These are phyloP conservation scores for Resseliella maxima DNA, from an alignment of 2,888 invertebrate species.

Conservation along the genomic window DNA sequence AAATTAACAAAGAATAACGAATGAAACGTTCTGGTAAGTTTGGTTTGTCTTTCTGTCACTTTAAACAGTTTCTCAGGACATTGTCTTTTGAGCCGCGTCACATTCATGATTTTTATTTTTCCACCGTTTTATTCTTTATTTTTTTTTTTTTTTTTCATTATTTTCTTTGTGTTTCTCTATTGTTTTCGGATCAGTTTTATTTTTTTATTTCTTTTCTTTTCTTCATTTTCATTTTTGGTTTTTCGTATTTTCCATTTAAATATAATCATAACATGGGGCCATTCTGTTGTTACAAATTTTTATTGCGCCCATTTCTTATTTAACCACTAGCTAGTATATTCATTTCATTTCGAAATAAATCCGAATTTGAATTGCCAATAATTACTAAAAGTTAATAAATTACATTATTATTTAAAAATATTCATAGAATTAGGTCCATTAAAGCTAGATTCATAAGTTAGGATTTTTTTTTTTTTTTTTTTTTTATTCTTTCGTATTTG, in stretches of 20 bases:
- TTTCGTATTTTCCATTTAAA: too few relatives aligned
- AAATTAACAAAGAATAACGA: background rate
- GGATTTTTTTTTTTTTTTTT: constrained; percentile 5
- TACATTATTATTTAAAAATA: constrained; percentile 35
- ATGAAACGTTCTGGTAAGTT: constrained; percentile 5
- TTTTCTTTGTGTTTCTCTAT: too few relatives aligned
- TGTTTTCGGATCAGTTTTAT: background rate
- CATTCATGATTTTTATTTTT: background rate
- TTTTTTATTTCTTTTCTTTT: too few relatives aligned
- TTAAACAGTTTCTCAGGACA: background rate
- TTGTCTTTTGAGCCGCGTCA: background rate
- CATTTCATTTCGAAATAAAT: background rate
- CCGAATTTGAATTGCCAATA: constrained; percentile 50
- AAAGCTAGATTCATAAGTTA: constrained; percentile 54
- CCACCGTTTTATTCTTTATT: too few relatives aligned
- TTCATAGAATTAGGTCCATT: constrained; percentile 42
- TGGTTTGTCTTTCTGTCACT: background rate
- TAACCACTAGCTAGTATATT: background rate
- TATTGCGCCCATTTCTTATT: background rate
- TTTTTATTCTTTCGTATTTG: background rate
- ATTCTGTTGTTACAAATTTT: background rate
- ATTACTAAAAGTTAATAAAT: constrained; percentile 44
- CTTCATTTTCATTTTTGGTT: too few relatives aligned
- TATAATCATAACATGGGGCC: background rate
- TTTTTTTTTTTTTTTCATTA: too few relatives aligned